A percentile compares a stretch with the other conserved stretches of the same genome.
Conservation (phyloP, 2,113 vertebrate species). For the Atrichornis clamosus region DNA sequence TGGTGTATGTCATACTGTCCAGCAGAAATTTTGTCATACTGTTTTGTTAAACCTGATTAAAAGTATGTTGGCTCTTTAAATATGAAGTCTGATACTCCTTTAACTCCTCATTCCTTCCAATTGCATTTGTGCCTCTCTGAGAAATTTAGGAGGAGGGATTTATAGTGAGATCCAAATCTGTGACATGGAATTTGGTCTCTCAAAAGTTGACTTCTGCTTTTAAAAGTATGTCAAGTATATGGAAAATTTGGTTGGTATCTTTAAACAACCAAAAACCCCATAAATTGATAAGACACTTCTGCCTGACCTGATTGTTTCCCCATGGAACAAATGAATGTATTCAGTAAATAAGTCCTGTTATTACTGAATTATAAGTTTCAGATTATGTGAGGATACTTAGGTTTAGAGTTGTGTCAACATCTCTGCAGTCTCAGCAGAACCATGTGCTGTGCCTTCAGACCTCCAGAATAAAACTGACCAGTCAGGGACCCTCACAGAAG, state of each 20-base stretch:
- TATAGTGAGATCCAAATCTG: neutral
- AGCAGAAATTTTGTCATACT: neutral
- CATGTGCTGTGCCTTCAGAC: neutral
- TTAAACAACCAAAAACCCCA: neutral
- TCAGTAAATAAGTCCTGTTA: neutral
- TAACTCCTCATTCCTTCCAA: neutral
- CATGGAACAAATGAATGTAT: neutral
- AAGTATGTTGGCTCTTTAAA: neutral
- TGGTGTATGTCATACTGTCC: neutral
- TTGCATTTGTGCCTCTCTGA: neutral
- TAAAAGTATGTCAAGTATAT: neutral
- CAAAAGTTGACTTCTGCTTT: neutral
- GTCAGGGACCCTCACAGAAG: fast-evolving
- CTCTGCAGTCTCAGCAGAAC: neutral
- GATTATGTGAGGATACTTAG: neutral
- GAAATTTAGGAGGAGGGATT: neutral
- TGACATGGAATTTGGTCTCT: neutral
- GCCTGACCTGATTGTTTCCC: neutral
- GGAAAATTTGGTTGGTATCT: neutral
- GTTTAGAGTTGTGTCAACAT: neutral
- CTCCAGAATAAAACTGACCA: neutral
- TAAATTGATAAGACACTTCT: neutral
- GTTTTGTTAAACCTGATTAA: neutral
- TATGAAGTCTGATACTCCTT: neutral
- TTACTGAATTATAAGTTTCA: neutral